These are phyloP conservation scores for Peromyscus eremicus DNA, from an alignment of 2,797 vertebrate genomes.

Conservation along the genomic window DNA sequence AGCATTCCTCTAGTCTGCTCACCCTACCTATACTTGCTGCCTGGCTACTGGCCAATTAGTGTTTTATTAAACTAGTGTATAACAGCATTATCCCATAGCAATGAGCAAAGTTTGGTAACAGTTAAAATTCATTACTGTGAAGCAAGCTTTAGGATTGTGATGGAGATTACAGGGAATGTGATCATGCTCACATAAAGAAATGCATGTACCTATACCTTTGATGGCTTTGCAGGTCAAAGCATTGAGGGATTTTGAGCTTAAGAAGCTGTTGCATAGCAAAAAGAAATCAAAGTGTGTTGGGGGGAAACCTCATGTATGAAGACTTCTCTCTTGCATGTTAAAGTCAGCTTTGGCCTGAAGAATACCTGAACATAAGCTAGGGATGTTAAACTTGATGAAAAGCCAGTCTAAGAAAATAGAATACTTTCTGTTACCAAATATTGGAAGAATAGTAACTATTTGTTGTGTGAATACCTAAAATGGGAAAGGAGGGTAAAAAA, in stretches of 20 bases:
- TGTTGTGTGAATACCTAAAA: neutral
- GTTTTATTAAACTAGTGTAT: too few relatives aligned
- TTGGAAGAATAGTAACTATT: conserved; percentile 16
- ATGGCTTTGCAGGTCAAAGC: conserved; percentile 61
- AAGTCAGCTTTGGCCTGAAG: conserved; percentile 50
- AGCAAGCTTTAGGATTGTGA: neutral
- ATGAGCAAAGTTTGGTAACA: neutral
- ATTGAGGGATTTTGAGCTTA: conserved; percentile 73
- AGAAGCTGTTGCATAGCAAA: conserved; percentile 19
- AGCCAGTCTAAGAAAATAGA: conserved; percentile 30
- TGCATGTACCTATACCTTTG: conserved; percentile 24
- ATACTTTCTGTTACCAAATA: neutral
- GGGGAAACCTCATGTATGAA: neutral
- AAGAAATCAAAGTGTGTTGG: conserved; percentile 52
- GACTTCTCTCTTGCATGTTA: conserved; percentile 57
- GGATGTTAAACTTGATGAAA: conserved; percentile 51
- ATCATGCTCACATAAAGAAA: conserved; percentile 40
- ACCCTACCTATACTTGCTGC: too few relatives aligned
- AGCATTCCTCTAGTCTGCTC: too few relatives aligned
- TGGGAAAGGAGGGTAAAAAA: neutral
- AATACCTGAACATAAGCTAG: conserved; percentile 24
- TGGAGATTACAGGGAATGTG: conserved; percentile 2
- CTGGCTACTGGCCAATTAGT: too few relatives aligned
- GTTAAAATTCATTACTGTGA: conserved; percentile 29
- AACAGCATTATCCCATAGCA: too few relatives aligned